A percentile compares a stretch with the other conserved stretches of the same genome.
Conservation (phyloP, 2,113 vertebrate species). For the Pteruthius melanotis region DNA sequence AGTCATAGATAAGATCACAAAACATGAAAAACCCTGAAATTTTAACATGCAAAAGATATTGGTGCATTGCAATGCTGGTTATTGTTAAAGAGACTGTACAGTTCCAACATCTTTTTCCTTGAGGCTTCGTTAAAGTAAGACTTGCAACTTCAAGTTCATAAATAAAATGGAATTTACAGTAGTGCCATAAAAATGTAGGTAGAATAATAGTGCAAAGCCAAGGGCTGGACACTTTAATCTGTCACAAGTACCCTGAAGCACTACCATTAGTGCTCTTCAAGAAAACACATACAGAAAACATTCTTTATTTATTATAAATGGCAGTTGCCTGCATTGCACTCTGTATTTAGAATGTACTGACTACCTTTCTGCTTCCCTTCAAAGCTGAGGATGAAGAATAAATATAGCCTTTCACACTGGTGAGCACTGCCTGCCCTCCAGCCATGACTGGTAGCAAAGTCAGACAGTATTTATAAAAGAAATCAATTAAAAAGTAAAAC, state of each 20-base stretch:
- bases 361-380: neutral
- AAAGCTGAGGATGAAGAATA: neutral
- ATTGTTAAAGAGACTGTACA: neutral
- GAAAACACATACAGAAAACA: constrained; percentile 7
- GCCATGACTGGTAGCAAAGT: neutral
- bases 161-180: constrained; percentile 19
- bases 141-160: neutral
- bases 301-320: constrained; percentile 9
- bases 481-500: constrained; percentile 16
- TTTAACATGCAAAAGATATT: neutral
- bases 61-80: neutral
- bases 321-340: constrained; percentile 40
- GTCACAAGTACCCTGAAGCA: constrained; percentile 14
- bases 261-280: neutral
- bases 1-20: neutral
- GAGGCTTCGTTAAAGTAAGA: neutral
- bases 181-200: constrained; percentile 17
- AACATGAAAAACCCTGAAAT: neutral
- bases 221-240: constrained; percentile 34
- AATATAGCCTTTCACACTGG: neutral
- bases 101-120: neutral
- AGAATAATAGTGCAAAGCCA: constrained; percentile 63
- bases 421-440: neutral
- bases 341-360: neutral
- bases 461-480: neutral